Conservation (phyloP, 2,113 vertebrate species). For the Poeciliopsis turrubarensis region DNA sequence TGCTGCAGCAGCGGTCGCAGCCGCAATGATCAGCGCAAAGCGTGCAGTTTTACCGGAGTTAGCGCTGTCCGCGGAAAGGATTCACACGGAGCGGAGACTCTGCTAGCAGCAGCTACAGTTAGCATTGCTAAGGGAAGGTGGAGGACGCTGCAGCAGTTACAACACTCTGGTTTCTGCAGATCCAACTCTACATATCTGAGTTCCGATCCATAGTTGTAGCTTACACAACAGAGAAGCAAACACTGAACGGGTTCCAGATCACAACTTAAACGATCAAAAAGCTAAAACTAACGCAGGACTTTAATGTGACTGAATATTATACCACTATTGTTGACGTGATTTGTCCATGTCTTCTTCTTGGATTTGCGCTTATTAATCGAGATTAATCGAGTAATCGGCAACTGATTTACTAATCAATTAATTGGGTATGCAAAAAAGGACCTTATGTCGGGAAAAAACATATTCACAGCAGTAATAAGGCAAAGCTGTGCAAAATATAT, state of each 20-base stretch:
- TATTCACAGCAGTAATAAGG: too few species aligned
- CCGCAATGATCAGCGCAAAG: neutral
- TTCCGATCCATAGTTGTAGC: neutral
- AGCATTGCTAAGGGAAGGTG: constrained; percentile 36
- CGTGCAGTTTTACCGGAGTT: neutral
- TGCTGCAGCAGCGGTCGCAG: neutral
- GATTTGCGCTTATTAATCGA: too few species aligned
- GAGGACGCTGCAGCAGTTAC: constrained; percentile 24
- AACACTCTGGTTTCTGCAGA: neutral
- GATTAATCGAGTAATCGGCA: too few species aligned
- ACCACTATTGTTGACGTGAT: too few species aligned
- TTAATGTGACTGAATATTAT: too few species aligned
- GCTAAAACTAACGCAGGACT: too few species aligned
- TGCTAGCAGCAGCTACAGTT: constrained; percentile 47
- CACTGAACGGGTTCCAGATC: neutral
- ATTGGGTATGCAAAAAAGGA: too few species aligned
- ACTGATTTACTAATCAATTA: too few species aligned
- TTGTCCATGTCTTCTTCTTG: too few species aligned
- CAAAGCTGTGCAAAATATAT: too few species aligned
- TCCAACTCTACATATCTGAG: neutral
- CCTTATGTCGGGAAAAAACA: too few species aligned
- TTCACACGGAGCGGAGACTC: neutral
- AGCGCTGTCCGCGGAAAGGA: neutral
- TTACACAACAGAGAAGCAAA: neutral
- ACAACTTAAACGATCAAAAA: too few species aligned